Conservation (phyloP, 1,140 invertebrate genomes). For the Trichonephila clavata region DNA sequence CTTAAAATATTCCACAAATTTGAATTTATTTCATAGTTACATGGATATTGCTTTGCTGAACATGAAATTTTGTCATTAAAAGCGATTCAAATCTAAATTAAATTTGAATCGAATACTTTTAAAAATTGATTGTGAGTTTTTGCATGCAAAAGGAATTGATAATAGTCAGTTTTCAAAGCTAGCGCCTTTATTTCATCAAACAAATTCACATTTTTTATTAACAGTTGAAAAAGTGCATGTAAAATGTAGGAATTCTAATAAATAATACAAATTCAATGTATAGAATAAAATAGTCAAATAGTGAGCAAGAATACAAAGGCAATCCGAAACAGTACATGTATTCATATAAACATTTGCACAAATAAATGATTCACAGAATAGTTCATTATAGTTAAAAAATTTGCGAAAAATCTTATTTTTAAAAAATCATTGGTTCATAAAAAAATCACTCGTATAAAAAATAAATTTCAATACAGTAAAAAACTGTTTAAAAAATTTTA, state of each 20-base stretch:
- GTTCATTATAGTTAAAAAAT: too few relatives aligned
- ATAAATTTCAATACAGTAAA: not conserved
- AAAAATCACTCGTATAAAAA: not conserved
- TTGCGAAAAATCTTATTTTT: not conserved
- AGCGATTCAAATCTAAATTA: too few relatives aligned
- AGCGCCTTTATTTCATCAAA: conserved; percentile 2
- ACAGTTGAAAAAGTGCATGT: conserved; percentile 37
- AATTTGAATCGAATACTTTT: too few relatives aligned
- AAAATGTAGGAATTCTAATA: conserved; percentile 57
- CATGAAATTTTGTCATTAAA: too few relatives aligned
- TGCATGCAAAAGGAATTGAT: not conserved
- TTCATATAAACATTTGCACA: not conserved
- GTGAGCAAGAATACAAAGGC: conserved; percentile 53
- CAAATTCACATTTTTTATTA: not conserved
- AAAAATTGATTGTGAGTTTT: too few relatives aligned
- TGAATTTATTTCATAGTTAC: too few relatives aligned
- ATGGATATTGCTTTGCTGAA: too few relatives aligned
- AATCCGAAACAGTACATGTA: not conserved
- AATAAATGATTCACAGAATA: not conserved
- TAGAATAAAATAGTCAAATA: conserved; percentile 7
- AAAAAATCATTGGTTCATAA: not conserved
- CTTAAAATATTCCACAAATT: too few relatives aligned
- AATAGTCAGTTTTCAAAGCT: not conserved
- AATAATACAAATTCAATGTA: conserved; percentile 17
- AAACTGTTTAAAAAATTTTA: not conserved